phyloP scores from a whole-genome alignment of 2,113 vertebrate species.

The Corydoras sp. region DNA sequence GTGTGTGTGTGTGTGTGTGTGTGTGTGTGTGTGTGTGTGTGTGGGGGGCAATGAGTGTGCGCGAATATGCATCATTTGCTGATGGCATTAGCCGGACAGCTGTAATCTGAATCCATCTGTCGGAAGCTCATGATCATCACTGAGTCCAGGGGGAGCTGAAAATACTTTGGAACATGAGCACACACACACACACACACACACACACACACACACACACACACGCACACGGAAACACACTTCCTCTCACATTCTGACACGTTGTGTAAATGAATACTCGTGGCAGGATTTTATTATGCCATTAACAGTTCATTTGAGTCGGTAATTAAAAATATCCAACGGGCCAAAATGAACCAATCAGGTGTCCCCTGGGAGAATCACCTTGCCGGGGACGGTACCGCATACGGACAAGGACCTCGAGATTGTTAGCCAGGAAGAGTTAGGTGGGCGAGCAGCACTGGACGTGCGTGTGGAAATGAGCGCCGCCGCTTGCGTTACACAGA shows the following conservation, averaged over 20 bases:
- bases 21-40: slow-evolving; percentile 5
- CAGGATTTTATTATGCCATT: slow-evolving; percentile 35
- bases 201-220: slow-evolving; percentile 20
- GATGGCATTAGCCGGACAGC: slow-evolving; percentile 31
- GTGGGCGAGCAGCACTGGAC: not conserved
- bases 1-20: slow-evolving; percentile 1
- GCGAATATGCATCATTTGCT: slow-evolving; percentile 27
- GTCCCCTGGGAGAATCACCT: slow-evolving; percentile 28
- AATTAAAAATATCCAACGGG: slow-evolving; percentile 36
- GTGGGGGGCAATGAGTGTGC: not conserved
- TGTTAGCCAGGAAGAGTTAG: not conserved
- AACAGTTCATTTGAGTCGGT: slow-evolving; percentile 37
- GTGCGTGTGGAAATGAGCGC: not conserved
- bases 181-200: slow-evolving; percentile 30
- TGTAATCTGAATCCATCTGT: slow-evolving; percentile 35
- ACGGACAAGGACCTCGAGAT: slow-evolving; percentile 1
- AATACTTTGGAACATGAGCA: not conserved
- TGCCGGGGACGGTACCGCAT: slow-evolving; percentile 22
- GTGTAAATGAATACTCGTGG: slow-evolving; percentile 34
- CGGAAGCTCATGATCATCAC: slow-evolving; percentile 27
- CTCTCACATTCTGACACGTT: not conserved
- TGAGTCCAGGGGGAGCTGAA: slow-evolving; percentile 6
- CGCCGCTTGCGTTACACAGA: slow-evolving; percentile 3
- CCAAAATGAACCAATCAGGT: slow-evolving; percentile 22
- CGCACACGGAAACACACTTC: slow-evolving; percentile 13